Conservation (phyloP, 2,113 vertebrate species). For the Neotragus moschatus region DNA sequence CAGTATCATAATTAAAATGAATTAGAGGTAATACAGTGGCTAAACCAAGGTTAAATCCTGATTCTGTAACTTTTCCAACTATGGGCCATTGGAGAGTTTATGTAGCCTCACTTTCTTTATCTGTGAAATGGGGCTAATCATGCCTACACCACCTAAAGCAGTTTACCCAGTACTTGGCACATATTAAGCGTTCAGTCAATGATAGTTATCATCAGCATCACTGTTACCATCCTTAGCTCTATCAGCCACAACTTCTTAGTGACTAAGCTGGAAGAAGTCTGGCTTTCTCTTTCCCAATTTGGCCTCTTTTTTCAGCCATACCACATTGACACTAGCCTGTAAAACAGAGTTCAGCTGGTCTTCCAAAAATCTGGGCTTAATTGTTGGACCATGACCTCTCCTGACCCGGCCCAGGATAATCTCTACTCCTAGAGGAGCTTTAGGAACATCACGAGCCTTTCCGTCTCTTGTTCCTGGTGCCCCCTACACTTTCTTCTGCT, state of each 20-base stretch:
- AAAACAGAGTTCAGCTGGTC: neutral
- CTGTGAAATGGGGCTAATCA: neutral
- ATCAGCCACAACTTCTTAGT: neutral
- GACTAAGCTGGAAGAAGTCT: neutral
- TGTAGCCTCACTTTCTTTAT: neutral
- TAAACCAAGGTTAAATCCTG: neutral
- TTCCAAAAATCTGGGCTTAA: neutral
- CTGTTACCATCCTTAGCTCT: neutral
- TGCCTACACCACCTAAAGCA: neutral
- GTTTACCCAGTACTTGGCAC: neutral
- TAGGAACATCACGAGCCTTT: neutral
- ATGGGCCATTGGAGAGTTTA: neutral
- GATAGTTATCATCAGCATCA: neutral
- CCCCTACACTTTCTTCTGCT: neutral
- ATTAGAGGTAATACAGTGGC: neutral
- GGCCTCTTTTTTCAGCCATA: neutral
- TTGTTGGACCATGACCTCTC: neutral
- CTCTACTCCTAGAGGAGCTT: neutral
- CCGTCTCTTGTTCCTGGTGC: neutral
- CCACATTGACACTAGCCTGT: neutral
- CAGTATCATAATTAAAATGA: neutral
- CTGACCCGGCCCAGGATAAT: neutral
- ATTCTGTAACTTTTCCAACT: neutral
- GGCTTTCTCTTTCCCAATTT: neutral
- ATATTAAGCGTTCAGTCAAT: neutral